Conservation (phyloP, 2,113 vertebrate species). For the Montifringilla adamsi region DNA sequence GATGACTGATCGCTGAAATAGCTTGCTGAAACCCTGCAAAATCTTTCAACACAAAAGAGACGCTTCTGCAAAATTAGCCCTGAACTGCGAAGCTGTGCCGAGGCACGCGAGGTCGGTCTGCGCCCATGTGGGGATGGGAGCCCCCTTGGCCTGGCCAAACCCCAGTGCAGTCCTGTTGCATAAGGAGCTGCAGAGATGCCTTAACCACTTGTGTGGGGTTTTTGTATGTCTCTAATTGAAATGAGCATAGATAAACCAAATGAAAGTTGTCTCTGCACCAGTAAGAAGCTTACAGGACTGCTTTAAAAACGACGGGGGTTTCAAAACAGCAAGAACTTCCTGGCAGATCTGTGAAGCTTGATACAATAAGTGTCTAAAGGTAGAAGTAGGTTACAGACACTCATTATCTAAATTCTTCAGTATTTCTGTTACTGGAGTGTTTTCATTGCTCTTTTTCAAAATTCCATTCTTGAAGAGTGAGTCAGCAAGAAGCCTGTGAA, state of each 20-base stretch:
- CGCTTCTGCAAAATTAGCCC: not conserved
- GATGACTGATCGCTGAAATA: not conserved
- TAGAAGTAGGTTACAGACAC: not conserved
- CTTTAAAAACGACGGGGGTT: not conserved
- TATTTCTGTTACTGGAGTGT: not conserved
- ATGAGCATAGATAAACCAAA: not conserved
- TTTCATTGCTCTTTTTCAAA: conserved; percentile 18
- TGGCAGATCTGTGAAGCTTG: not conserved
- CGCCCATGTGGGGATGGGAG: not conserved
- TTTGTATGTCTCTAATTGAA: not conserved
- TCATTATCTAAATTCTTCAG: not conserved
- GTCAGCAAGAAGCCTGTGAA: conserved; percentile 49
- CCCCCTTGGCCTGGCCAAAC: not conserved
- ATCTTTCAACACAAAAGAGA: not conserved
- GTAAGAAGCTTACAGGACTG: not conserved
- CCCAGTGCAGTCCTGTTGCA: not conserved
- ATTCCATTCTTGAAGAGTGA: conserved; percentile 33
- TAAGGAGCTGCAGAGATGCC: not conserved
- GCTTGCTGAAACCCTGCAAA: not conserved
- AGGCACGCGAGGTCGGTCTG: not conserved
- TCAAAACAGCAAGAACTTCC: not conserved
- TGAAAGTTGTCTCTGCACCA: not conserved
- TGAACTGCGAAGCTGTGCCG: fast-evolving
- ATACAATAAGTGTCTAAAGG: not conserved
- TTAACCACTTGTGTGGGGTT: fast-evolving